These are phyloP conservation scores for Melanostoma scalare DNA, from an alignment of 2,888 invertebrate species.

Conservation along the genomic window DNA sequence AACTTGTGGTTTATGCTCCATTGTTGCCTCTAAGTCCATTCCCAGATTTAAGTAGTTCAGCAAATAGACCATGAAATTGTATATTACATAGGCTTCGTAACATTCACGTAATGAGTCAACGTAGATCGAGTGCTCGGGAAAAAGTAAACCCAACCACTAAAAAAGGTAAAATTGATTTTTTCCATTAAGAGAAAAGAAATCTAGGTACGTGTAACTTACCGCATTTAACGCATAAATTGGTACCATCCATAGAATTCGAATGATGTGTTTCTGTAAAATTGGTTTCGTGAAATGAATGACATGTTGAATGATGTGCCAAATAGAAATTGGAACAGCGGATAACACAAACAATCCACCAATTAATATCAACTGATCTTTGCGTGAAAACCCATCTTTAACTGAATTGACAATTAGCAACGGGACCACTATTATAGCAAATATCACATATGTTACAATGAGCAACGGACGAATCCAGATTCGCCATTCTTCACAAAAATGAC, in stretches of 20 bases:
- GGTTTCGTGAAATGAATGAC: slow-evolving; percentile 96
- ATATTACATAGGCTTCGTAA: slow-evolving; percentile 98
- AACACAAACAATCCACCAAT: slow-evolving; percentile 96
- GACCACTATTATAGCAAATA: slow-evolving; percentile 91
- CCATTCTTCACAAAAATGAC: slow-evolving; percentile 85
- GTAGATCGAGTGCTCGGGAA: slow-evolving; percentile 94
- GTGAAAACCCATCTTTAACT: slow-evolving; percentile 89
- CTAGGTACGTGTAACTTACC: slow-evolving; percentile 83
- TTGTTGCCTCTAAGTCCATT: slow-evolving; percentile 91
- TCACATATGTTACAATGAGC: slow-evolving; percentile 89
- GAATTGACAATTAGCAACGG: slow-evolving; percentile 92
- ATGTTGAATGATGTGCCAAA: slow-evolving; percentile 97
- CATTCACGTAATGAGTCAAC: slow-evolving; percentile 96
- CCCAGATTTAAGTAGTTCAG: slow-evolving; percentile 94
- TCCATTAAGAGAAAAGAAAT: slow-evolving; percentile 7
- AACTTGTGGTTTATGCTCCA: slow-evolving; percentile 91
- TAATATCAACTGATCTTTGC: slow-evolving; percentile 90
- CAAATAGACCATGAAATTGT: slow-evolving; percentile 98
- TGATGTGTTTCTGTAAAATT: slow-evolving; percentile 95
- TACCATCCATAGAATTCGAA: slow-evolving; percentile 98
- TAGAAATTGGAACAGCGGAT: slow-evolving; percentile 93
- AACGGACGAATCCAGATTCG: slow-evolving; percentile 95
- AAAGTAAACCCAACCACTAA: slow-evolving; percentile 87
- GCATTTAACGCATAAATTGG: slow-evolving; percentile 98
- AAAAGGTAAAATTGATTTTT: slow-evolving; percentile 19